Conservation (phyloP, 92 coral and sea anemone genomes). For the Palythoa heliodiscus region DNA sequence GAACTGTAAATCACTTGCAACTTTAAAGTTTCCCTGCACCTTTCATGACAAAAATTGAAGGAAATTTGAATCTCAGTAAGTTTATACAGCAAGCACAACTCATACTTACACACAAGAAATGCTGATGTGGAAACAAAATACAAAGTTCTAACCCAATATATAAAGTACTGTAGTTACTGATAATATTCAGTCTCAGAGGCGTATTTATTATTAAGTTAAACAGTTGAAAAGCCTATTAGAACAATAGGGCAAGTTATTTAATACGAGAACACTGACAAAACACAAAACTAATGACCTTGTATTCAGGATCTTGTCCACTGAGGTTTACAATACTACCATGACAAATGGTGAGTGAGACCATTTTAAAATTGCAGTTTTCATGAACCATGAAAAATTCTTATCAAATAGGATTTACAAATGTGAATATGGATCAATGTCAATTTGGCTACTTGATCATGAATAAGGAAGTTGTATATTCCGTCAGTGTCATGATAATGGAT, state of each 20-base stretch:
- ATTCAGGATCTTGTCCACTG: no score
- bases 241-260: background rate
- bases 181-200: no score
- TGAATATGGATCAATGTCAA: no score
- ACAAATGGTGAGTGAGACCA: no score
- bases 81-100: slow-evolving; percentile 23
- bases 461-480: no score
- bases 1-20: slow-evolving; percentile 73
- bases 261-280: background rate
- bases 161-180: no score
- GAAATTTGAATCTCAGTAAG: slow-evolving; percentile 62
- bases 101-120: slow-evolving; percentile 10
- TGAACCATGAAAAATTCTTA: background rate
- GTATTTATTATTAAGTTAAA: no score
- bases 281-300: no score
- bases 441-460: no score
- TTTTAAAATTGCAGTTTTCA: no score
- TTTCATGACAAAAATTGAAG: slow-evolving; percentile 78
- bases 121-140: slow-evolving; percentile 10
- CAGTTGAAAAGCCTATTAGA: background rate
- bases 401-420: background rate
- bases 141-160: background rate
- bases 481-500: no score
- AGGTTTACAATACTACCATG: no score
- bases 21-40: slow-evolving; percentile 73